Evolutionary conservation across 1,140 invertebrate species (phyloP).

Genomic region (Drosophila funebris): DNA sequence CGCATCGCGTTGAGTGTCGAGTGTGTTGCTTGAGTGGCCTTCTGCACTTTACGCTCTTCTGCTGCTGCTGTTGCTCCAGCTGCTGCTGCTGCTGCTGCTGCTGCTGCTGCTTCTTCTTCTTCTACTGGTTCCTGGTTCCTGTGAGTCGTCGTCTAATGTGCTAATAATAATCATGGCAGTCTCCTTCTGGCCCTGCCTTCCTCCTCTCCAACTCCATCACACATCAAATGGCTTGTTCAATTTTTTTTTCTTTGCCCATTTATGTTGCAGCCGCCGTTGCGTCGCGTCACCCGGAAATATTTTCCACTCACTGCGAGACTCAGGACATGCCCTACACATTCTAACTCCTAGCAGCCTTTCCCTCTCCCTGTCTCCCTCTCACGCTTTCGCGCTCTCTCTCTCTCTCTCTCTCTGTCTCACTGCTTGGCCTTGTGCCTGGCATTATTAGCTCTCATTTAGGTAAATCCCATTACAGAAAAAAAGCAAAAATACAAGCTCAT

Average conservation of each 20-base stretch:
- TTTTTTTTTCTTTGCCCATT: slow-evolving; percentile 52
- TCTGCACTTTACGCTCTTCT: slow-evolving; percentile 62
- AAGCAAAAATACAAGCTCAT: slow-evolving; percentile 36
- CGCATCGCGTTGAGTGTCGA: slow-evolving; percentile 58
- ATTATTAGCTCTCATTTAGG: slow-evolving; percentile 81
- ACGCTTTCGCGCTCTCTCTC: not conserved
- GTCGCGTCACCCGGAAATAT: slow-evolving; percentile 68
- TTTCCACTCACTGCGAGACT: slow-evolving; percentile 58
- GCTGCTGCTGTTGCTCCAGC: slow-evolving; percentile 4
- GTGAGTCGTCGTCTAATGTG: slow-evolving; percentile 67
- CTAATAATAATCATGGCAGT: slow-evolving; percentile 78
- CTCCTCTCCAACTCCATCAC: not conserved
- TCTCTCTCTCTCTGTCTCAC: not conserved
- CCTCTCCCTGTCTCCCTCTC: not conserved
- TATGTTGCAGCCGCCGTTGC: slow-evolving; percentile 22
- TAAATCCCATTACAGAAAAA: slow-evolving; percentile 73
- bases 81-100: slow-evolving; percentile 1
- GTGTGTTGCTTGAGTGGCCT: slow-evolving; percentile 76
- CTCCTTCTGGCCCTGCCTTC: not conserved
- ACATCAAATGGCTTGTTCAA: slow-evolving; percentile 79
- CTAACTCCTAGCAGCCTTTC: no score
- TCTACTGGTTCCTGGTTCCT: slow-evolving; percentile 7
- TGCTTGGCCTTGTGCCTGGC: slow-evolving; percentile 17
- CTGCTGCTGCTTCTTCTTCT: not conserved
- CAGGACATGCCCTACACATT: not conserved